Percentiles rank a stretch among this genome's conserved stretches.
phyloP scores from a whole-genome alignment of 2,113 vertebrate genomes.

The Xyliphius kryptos region DNA sequence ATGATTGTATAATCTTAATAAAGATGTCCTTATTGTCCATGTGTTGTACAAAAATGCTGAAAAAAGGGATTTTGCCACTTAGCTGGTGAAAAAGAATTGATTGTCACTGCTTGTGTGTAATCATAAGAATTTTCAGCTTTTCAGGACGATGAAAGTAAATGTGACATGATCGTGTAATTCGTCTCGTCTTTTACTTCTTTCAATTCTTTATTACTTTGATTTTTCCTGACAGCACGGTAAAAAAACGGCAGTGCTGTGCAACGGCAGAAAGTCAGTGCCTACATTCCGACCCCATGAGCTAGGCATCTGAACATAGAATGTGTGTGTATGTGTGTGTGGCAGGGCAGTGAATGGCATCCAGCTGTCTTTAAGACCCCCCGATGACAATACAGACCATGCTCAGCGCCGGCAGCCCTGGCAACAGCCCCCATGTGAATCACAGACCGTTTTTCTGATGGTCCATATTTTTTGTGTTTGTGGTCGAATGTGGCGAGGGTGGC shows the following conservation, averaged over 20 bases:
- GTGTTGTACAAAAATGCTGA: too few species aligned
- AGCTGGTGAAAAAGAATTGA: too few species aligned
- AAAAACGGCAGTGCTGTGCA: not conserved
- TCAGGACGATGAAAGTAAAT: too few species aligned
- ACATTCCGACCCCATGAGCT: conserved; percentile 7
- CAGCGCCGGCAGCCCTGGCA: conserved; percentile 14
- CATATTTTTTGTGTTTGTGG: conserved; percentile 21
- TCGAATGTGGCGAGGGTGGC: conserved; percentile 51
- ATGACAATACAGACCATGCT: conserved; percentile 28
- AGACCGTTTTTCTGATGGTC: conserved; percentile 18
- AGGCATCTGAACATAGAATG: not conserved
- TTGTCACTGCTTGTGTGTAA: too few species aligned
- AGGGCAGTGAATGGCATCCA: conserved; percentile 27
- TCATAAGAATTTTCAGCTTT: too few species aligned
- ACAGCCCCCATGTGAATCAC: not conserved
- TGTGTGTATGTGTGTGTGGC: conserved; percentile 23
- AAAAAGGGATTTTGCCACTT: too few species aligned
- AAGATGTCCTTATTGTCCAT: too few species aligned
- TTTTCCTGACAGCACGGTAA: not conserved
- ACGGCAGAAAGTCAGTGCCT: not conserved
- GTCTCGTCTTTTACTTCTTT: too few species aligned
- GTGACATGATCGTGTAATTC: too few species aligned
- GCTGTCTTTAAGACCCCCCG: conserved; percentile 17
- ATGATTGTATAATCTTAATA: too few species aligned
- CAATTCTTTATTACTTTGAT: not conserved